Base-by-base conservation (phyloP, 92 coral and sea anemone species). In the Blastomussa wellsi region DNA sequence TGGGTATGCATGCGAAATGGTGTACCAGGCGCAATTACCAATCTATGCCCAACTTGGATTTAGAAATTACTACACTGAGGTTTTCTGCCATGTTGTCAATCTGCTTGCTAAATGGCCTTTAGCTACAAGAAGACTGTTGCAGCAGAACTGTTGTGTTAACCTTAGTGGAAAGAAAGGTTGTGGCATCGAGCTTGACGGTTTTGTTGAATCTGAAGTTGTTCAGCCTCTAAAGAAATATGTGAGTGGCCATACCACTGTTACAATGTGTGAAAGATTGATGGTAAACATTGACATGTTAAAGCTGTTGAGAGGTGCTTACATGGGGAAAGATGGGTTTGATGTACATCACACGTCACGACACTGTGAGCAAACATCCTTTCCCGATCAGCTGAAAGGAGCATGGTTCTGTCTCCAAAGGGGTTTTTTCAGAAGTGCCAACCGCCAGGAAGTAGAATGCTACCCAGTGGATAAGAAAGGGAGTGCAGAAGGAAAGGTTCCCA, bases 341-440 rank as follows among this genome's bases (percentile, higher is more conserved):
- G 90, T 19, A 79, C 93, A 86, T 36, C 52, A 78, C 49, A 90
- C 90, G 32, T 62, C 51, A 35, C 55, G 68, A 44, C 90, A 86
- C 65, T 44, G 33, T n/a, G 89, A 70, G 48, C 82, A 72, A 59
- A 84, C 79, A 51, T 80, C 92, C 48, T 79, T 86, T 65, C 76
- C 69, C n/a, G 88, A 90, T 72, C 85, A 82, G 89, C 79, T 90
- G 12, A 90, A 90, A 53, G 93, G 93, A n/a, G 69, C 80, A 38
- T 90, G 90, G 93, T 90, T 90, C 75, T 86, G 90, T 66, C 76
- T 88, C 42, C 41, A 82, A 70, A 82, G 64, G 42, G 83, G 87
- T 28, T 64, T 82, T 72, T 77, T 88, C 37, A 74, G 68, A 39
- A 65, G 60, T 14, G 59, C 4, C 62, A 48, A 17, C 59, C 72